phyloP scores from a whole-genome alignment of 2,113 vertebrate species.

The Amphilophus citrinellus region DNA sequence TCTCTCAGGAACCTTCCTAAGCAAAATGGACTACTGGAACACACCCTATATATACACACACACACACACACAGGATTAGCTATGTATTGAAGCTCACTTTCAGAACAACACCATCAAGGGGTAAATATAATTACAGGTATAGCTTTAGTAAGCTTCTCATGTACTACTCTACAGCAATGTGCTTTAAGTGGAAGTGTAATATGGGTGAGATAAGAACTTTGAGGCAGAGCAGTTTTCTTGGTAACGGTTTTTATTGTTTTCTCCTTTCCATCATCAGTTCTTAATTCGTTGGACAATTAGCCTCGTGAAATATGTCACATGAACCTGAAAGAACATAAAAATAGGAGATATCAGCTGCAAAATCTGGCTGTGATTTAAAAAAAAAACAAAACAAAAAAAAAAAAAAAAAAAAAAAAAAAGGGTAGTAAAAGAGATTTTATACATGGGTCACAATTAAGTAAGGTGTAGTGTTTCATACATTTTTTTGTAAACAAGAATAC shows the following conservation, averaged over 20 bases:
- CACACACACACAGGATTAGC: too few species aligned
- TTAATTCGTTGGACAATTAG: conserved; percentile 79
- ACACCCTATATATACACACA: too few species aligned
- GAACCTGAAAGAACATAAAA: conserved; percentile 74
- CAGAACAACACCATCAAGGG: too few species aligned
- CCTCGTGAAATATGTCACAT: conserved; percentile 71
- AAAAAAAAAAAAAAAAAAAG: conserved; percentile 24
- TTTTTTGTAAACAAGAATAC: conserved; percentile 77
- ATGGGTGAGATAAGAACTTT: background rate
- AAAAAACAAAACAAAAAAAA: too few species aligned
- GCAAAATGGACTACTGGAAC: too few species aligned
- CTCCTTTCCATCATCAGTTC: conserved; percentile 77
- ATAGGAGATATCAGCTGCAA: conserved; percentile 72
- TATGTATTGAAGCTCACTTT: too few species aligned
- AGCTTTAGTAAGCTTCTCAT: background rate
- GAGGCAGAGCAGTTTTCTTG: conserved; percentile 14
- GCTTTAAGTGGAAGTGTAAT: background rate
- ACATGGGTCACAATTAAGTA: conserved; percentile 62
- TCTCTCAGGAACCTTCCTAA: too few species aligned
- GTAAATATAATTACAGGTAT: too few species aligned
- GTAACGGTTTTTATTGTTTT: conserved; percentile 75
- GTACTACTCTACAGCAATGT: background rate
- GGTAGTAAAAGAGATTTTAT: conserved; percentile 60
- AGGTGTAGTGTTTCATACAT: conserved; percentile 80
- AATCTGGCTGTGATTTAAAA: conserved; percentile 66